These are phyloP conservation scores for Rhynchophorus ferrugineus DNA, from an alignment of 1,140 invertebrate species.

Conservation along the genomic window DNA sequence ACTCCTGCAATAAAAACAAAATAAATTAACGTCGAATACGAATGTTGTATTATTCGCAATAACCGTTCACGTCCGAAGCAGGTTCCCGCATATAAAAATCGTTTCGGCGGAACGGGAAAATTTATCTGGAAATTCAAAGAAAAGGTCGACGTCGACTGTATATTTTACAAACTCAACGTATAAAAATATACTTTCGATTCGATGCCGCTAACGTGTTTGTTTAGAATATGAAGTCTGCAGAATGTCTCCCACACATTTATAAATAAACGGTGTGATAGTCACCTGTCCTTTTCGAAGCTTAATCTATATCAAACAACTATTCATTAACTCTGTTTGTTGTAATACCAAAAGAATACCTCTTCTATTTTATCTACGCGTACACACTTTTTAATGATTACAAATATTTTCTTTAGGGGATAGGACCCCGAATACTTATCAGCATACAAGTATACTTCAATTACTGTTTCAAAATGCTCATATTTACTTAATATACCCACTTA, in stretches of 20 bases:
- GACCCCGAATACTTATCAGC: too few relatives aligned
- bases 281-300: conserved; percentile 32
- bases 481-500: too few relatives aligned
- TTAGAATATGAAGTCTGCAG: conserved; percentile 35
- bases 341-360: too few relatives aligned
- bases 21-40: neutral
- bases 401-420: too few relatives aligned
- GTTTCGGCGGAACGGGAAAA: conserved; percentile 11
- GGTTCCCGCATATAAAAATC: conserved; percentile 2
- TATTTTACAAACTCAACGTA: conserved; percentile 28
- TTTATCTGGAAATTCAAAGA: conserved; percentile 16
- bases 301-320: conserved; percentile 33
- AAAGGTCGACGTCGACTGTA: conserved; percentile 19
- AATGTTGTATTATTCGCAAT: neutral
- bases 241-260: conserved; percentile 36
- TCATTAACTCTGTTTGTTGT: too few relatives aligned
- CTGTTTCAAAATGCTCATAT: too few relatives aligned
- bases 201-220: conserved; percentile 29
- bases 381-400: too few relatives aligned
- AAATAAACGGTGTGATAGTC: conserved; percentile 37
- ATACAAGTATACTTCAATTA: too few relatives aligned
- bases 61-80: neutral
- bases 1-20: conserved; percentile 47
- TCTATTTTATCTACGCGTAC: conserved; percentile 22
- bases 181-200: conserved; percentile 34